Evolutionary conservation across 2,888 invertebrate species (phyloP).

Genomic region (Parnassius smintheus): DNA sequence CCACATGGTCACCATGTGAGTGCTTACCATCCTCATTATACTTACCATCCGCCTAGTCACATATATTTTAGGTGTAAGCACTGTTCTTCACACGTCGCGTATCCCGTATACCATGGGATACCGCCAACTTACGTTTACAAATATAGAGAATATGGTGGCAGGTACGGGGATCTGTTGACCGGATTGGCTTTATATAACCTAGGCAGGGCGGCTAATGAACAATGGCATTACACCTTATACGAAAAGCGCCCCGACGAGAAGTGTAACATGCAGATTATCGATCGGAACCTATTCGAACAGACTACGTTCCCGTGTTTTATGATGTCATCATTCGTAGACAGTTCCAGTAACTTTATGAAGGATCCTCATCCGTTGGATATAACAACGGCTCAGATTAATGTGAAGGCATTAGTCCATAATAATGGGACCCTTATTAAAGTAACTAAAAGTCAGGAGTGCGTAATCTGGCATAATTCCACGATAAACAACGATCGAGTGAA

Average conservation of each 20-base stretch:
- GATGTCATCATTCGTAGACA: constrained; percentile 65
- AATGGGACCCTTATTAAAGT: constrained; percentile 50
- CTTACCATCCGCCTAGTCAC: constrained; percentile 65
- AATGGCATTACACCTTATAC: constrained; percentile 46
- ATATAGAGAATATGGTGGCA: constrained; percentile 58
- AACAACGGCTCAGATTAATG: constrained; percentile 53
- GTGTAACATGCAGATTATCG: constrained; percentile 65
- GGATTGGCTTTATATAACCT: constrained; percentile 71
- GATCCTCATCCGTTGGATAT: constrained; percentile 54
- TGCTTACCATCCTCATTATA: constrained; percentile 58
- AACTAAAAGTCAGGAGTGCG: constrained; percentile 57
- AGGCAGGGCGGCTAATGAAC: constrained; percentile 52
- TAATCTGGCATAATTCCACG: constrained; percentile 67
- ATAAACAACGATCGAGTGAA: constrained; percentile 48
- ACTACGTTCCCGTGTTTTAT: constrained; percentile 64
- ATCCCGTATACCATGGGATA: constrained; percentile 65
- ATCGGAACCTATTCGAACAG: constrained; percentile 57
- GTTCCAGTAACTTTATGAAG: constrained; percentile 38
- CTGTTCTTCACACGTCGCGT: constrained; percentile 52
- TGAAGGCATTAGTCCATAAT: constrained; percentile 48
- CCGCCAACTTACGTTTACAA: constrained; percentile 68
- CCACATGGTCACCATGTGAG: constrained; percentile 47
- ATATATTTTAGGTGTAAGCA: constrained; percentile 60
- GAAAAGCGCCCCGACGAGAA: constrained; percentile 54
- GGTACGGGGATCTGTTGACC: constrained; percentile 59